phyloP scores from a whole-genome alignment of 1,140 invertebrate genomes.

The Dendrolimus punctatus region DNA sequence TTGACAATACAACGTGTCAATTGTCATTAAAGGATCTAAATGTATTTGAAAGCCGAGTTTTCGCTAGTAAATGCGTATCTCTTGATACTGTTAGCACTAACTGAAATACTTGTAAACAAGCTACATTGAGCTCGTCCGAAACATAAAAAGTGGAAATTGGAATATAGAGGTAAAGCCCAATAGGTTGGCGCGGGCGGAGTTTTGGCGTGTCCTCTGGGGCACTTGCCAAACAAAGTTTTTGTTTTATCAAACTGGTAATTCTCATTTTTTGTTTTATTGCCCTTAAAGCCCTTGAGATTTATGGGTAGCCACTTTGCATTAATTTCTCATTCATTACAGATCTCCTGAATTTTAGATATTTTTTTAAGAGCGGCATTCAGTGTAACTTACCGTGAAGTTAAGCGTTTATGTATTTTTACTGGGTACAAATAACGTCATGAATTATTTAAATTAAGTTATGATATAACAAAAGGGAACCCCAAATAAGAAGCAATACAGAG shows the following conservation, averaged over 20 bases:
- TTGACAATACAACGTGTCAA: too few relatives aligned
- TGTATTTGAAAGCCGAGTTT: too few relatives aligned
- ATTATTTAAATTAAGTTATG: constrained; percentile 6
- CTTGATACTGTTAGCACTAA: too few relatives aligned
- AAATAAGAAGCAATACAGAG: too few relatives aligned
- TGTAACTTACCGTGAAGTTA: constrained; percentile 26
- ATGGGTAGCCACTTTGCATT: constrained; percentile 59
- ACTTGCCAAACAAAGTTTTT: constrained; percentile 61
- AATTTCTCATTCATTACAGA: constrained; percentile 64
- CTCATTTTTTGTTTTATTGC: constrained; percentile 63
- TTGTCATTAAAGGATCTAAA: too few relatives aligned
- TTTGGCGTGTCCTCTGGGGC: constrained; percentile 31
- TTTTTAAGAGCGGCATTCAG: constrained; percentile 24
- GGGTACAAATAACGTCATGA: constrained; percentile 8
- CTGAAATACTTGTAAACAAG: not conserved
- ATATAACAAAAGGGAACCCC: too few relatives aligned
- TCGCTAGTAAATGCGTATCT: too few relatives aligned
- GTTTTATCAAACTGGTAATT: constrained; percentile 62
- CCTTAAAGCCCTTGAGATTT: constrained; percentile 50
- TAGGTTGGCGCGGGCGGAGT: constrained; percentile 15
- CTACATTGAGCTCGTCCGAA: constrained; percentile 28
- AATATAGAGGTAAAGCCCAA: constrained; percentile 15
- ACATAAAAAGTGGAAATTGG: constrained; percentile 29
- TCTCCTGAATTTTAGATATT: constrained; percentile 34
- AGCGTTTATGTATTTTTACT: constrained; percentile 5